Evolutionary conservation across 2,888 invertebrate genomes (phyloP).

Genomic region (Caenorhabditis japonica): DNA sequence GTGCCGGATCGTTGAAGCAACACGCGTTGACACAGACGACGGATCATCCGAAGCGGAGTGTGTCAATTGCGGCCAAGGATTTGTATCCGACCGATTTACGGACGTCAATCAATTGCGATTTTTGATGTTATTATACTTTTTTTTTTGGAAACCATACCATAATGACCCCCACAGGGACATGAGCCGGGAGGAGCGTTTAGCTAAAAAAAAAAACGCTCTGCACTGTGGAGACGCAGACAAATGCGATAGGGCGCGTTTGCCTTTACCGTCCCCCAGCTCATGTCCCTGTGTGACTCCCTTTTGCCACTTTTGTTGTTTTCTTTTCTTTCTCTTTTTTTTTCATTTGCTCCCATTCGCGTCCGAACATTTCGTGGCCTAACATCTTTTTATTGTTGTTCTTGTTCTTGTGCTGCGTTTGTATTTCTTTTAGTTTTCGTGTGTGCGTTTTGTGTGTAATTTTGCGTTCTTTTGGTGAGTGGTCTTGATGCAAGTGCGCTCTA

Average conservation of each 20-base stretch:
- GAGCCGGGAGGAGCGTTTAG: too few species aligned
- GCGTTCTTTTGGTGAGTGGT: background rate
- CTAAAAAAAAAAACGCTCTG: too few species aligned
- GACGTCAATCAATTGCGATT: slow-evolving; percentile 65
- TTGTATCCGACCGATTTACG: slow-evolving; percentile 59
- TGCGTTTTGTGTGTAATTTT: background rate
- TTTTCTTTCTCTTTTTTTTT: background rate
- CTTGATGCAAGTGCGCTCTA: background rate
- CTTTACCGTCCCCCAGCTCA: too few species aligned
- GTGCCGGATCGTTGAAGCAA: slow-evolving; percentile 57
- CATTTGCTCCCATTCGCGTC: background rate
- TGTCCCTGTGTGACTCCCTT: slow-evolving; percentile 12
- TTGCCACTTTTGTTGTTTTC: background rate
- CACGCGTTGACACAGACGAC: slow-evolving; percentile 65
- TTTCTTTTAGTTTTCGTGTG: background rate
- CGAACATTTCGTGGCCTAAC: slow-evolving; percentile 4
- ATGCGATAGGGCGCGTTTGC: too few species aligned
- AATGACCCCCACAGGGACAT: too few species aligned
- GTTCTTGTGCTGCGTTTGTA: background rate
- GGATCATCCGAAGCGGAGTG: slow-evolving; percentile 61
- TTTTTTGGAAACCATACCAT: too few species aligned
- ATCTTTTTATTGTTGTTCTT: slow-evolving; percentile 16
- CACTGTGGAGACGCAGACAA: too few species aligned
- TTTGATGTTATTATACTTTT: slow-evolving; percentile 49
- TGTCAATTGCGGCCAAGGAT: slow-evolving; percentile 40